Evolutionary conservation across 2,797 vertebrate genomes (phyloP).

Genomic region (Tangara arthus): DNA sequence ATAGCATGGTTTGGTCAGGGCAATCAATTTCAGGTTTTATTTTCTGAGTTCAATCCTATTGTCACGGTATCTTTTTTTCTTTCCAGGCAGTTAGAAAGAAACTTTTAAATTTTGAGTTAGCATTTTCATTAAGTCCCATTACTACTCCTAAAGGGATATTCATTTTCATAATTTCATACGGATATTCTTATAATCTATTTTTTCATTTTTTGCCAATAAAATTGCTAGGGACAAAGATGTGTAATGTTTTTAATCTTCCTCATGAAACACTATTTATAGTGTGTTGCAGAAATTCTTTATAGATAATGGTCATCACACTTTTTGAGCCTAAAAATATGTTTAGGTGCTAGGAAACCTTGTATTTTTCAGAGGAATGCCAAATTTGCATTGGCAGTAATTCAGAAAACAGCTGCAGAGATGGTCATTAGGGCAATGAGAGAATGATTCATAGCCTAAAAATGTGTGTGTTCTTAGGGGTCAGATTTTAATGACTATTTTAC

Average conservation of each 20-base stretch:
- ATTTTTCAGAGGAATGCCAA: slow-evolving; percentile 77
- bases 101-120: slow-evolving; percentile 65
- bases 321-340: slow-evolving; percentile 65
- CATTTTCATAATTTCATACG: slow-evolving; percentile 69
- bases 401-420: slow-evolving; percentile 54
- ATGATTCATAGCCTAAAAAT: slow-evolving; percentile 84
- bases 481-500: slow-evolving; percentile 95
- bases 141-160: slow-evolving; percentile 62
- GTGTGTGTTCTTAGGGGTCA: slow-evolving; percentile 78
- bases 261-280: slow-evolving; percentile 72
- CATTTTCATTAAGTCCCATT: slow-evolving; percentile 65
- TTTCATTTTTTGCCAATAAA: slow-evolving; percentile 62
- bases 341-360: slow-evolving; percentile 72
- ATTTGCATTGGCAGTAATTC: slow-evolving; percentile 49
- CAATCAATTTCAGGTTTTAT: slow-evolving; percentile 56
- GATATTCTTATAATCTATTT: slow-evolving; percentile 66
- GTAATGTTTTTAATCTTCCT: slow-evolving; percentile 72
- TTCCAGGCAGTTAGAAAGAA: slow-evolving; percentile 69
- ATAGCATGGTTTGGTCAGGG: slow-evolving; percentile 86
- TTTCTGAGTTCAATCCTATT: slow-evolving; percentile 65
- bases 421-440: slow-evolving; percentile 72
- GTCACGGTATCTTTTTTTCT: slow-evolving; percentile 38
- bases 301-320: slow-evolving; percentile 61
- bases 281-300: slow-evolving; percentile 74
- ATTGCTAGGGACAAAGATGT: slow-evolving; percentile 61